These are phyloP conservation scores for Cyclopterus lumpus DNA, from an alignment of 2,797 vertebrate species.

Conservation along the genomic window DNA sequence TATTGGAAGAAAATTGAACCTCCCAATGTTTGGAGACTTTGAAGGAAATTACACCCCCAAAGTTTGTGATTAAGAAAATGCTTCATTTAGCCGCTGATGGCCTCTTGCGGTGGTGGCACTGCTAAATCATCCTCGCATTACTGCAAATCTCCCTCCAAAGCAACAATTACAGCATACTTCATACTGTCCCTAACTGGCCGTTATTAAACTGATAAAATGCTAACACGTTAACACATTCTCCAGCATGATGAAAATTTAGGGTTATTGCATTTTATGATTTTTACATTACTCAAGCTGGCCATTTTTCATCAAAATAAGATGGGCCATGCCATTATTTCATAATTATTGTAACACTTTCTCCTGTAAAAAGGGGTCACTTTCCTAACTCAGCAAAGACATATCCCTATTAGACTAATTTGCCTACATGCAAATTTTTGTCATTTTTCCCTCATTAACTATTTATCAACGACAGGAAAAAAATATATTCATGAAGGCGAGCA, in stretches of 20 bases:
- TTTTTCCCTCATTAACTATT: constrained; percentile 98
- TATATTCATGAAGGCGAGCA: constrained; percentile 91
- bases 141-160: constrained; percentile 79
- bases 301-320: constrained; percentile 90
- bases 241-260: constrained; percentile 90
- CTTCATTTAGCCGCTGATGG: constrained; percentile 72
- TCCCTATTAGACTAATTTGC: constrained; percentile 96
- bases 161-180: constrained; percentile 88
- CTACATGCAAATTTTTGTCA: constrained; percentile 98
- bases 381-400: constrained; percentile 91
- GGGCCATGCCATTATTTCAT: constrained; percentile 86
- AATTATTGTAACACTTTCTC: constrained; percentile 89
- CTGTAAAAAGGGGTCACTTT: constrained; percentile 94
- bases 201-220: constrained; percentile 95
- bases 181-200: constrained; percentile 92
- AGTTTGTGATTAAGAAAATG: constrained; percentile 77
- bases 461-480: constrained; percentile 90
- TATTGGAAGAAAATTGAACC: constrained; percentile 67
- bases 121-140: constrained; percentile 79
- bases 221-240: constrained; percentile 87
- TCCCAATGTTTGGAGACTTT: constrained; percentile 64
- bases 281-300: constrained; percentile 88
- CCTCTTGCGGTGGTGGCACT: constrained; percentile 70
- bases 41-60: constrained; percentile 67
- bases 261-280: constrained; percentile 94